Evolutionary conservation across 2,888 invertebrate species (phyloP).

Genomic region (Scaptomyza cyrtandrae): DNA sequence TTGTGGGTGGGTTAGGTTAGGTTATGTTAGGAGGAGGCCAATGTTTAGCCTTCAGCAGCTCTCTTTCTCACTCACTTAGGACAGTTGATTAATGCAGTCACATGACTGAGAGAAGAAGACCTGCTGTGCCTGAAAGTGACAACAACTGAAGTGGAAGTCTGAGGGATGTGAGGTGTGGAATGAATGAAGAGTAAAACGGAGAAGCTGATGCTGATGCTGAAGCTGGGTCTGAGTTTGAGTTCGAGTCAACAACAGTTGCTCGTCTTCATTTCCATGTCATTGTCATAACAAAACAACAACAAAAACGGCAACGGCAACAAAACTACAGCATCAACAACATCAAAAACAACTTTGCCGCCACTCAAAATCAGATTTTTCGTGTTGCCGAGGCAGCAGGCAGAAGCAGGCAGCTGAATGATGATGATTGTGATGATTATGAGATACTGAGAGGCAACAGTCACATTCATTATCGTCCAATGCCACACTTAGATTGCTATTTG

Average conservation of each 20-base stretch:
- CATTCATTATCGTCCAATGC: slow-evolving; percentile 53
- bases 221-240: slow-evolving; percentile 14
- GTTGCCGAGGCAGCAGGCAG: slow-evolving; percentile 13
- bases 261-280: slow-evolving; percentile 66
- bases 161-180: background rate
- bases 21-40: background rate
- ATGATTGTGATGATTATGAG: slow-evolving; percentile 7
- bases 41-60: slow-evolving; percentile 3
- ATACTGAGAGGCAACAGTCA: slow-evolving; percentile 24
- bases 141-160: slow-evolving; percentile 46
- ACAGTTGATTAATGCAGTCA: slow-evolving; percentile 72
- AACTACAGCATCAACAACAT: slow-evolving; percentile 26
- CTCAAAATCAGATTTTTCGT: slow-evolving; percentile 58
- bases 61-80: background rate
- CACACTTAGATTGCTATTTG: slow-evolving; percentile 20
- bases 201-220: too few relatives aligned
- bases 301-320: slow-evolving; percentile 28
- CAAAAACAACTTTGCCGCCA: slow-evolving; percentile 41
- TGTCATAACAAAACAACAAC: slow-evolving; percentile 56
- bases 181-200: background rate
- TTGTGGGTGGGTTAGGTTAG: background rate
- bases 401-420: background rate
- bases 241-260: slow-evolving; percentile 34
- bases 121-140: slow-evolving; percentile 19
- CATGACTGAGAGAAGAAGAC: slow-evolving; percentile 41